Conservation (phyloP, 92 coral and sea anemone genomes). For the Epizoanthus ramosus region DNA sequence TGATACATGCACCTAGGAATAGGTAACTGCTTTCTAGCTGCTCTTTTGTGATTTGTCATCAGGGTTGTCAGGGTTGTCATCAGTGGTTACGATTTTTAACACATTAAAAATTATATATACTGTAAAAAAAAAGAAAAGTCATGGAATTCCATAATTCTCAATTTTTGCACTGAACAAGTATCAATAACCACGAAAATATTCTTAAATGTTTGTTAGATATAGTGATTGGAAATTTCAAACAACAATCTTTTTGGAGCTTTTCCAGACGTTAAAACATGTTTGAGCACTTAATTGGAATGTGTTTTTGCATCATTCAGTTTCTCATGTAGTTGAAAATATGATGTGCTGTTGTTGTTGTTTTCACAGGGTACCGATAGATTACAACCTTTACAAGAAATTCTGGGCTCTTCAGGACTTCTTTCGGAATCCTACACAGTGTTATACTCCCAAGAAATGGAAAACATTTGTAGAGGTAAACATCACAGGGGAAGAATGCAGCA, state of each 20-base stretch:
- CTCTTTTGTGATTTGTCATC: no score
- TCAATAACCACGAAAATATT: not conserved
- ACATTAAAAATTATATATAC: no score
- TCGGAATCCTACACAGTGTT: conserved; percentile 90
- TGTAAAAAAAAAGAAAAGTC: no score
- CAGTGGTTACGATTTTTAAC: no score
- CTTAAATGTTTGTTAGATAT: not conserved
- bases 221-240: no score
- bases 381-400: conserved; percentile 88
- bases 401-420: conserved; percentile 96
- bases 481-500: no score
- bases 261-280: not conserved
- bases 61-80: no score
- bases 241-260: no score
- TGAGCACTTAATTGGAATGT: no score
- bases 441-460: conserved; percentile 78
- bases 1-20: no score
- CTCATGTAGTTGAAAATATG: not conserved
- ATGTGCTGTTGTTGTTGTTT: not conserved
- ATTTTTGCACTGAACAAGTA: not conserved
- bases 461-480: conserved; percentile 73
- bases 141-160: no score
- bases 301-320: not conserved
- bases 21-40: no score
- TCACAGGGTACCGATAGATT: conserved; percentile 69